Base-by-base conservation (phyloP, 2,888 invertebrate genomes). In the Drosophila prolongata region DNA sequence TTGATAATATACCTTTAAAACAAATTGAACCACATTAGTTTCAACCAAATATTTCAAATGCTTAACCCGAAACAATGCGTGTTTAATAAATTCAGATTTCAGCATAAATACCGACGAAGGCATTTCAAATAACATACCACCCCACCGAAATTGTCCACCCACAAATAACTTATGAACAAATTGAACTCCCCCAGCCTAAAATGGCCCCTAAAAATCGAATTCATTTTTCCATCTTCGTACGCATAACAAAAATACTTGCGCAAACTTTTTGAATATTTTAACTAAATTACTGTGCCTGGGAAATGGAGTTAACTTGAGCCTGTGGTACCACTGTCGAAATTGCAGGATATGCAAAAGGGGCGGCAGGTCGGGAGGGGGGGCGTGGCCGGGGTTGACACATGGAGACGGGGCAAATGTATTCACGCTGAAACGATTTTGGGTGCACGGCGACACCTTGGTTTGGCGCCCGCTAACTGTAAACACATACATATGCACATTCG, bases 401-500 rank as follows among this genome's bases (percentile, higher is more conserved):
- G 61, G 54, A 35, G 76, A 49, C 65, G 61, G 81, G 61, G 79
- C 68, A 86, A 84, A 88, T 78, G 89, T 88, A 88, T 84, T 83
- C 83, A 83, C 88, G 83, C 86, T 69, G 83, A 83, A 83, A 83
- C 88, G 83, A 84, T 88, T 88, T 84, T 62, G 87, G 89, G 84
- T 86, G 89, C 83, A 86, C 73, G 89, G 89, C 83, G 83, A 88
- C 83, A 84, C 83, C 83, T 88, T 83, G 83, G 83, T 84, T 83
- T 84, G 83, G 83, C 83, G 83, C 89, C 83, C 87, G 83, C 89
- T 86, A 80, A 86, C 83, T 86, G 83, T 83, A 84, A 88, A 80
- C 87, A 88, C 78, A 83, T 78, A 87, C 86, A 88, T 47, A 47
- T 47, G 46, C 46, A 30, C 27, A 27, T 9, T 82, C 67, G 83